Base-by-base conservation (phyloP, 1,140 invertebrate genomes). In the Leptinotarsa defecta region DNA sequence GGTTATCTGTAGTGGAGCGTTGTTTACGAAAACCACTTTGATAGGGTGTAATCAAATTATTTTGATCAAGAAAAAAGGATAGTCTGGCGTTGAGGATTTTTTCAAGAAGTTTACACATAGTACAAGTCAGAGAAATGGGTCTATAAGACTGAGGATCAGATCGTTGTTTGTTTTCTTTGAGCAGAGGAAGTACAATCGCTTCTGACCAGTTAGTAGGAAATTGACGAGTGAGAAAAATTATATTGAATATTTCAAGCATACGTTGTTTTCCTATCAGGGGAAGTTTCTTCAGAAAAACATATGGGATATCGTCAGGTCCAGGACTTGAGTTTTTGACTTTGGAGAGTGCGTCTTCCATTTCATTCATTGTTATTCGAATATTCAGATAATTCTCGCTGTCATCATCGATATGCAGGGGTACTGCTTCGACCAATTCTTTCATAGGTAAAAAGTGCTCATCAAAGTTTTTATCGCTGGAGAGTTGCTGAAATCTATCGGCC, bases 81-180 rank as follows among this genome's bases (percentile, higher is more conserved):
- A 76, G 65, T 61, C 75, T 67, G 19, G 34, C 57, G 43, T 73
- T 68, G 27, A 76, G 49, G 6, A 76, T 73, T 68, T 68, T 68
- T 63, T 76, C 71, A 20, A 76, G 22, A 13, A 76, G 24, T 76
- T 70, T 76, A 67, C 71, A 61, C 75, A 73, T 69, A 17, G 71
- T 62, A 43, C 71, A 73, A 15, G 71, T 73, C 8, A 69, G 75
- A 13, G n/a, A n/a, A n/a, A n/a, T n/a, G n/a, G n/a, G n/a, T n/a
- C n/a, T n/a, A n/a, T n/a, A n/a, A n/a, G n/a, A 63, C 27, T 20
- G 73, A 34, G 64, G 63, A 71, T 62, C 48, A 20, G 52, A 15
- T n/a, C 52, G 24, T 17, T 27, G n/a, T 65, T 71, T 73, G 17
- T 49, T 63, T 8, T 43, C 19, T 69, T 76, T 76, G 5, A 52